These are phyloP conservation scores for Linyphia triangularis DNA, from an alignment of 2,888 invertebrate genomes.

Conservation along the genomic window DNA sequence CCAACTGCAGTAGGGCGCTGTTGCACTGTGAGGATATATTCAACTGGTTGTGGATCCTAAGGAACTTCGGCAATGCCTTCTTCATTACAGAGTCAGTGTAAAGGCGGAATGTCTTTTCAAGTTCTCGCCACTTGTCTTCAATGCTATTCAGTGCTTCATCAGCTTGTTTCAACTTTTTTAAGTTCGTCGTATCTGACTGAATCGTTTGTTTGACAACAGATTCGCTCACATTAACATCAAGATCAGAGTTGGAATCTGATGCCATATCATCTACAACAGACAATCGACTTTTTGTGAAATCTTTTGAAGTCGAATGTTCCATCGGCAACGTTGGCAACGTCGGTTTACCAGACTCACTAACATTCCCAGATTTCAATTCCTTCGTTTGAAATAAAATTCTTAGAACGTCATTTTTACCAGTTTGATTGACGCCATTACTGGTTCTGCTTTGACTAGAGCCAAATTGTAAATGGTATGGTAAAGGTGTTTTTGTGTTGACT, in stretches of 20 bases:
- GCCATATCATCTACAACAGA: neutral
- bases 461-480: neutral
- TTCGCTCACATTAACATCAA: neutral
- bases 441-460: neutral
- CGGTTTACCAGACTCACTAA: neutral
- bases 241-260: neutral
- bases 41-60: conserved; percentile 59
- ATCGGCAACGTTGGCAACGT: neutral
- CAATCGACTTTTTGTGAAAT: too few relatives aligned
- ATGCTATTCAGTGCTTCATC: conserved; percentile 19
- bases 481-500: neutral
- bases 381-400: neutral
- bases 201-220: conserved; percentile 5
- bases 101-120: conserved; percentile 51
- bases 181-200: neutral
- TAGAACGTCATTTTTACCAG: neutral
- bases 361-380: neutral
- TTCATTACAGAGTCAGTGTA: conserved; percentile 63
- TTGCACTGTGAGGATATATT: conserved; percentile 61
- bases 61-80: conserved; percentile 57
- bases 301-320: neutral
- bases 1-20: conserved; percentile 51
- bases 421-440: neutral
- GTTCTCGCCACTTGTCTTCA: conserved; percentile 59
- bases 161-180: neutral